Evolutionary conservation across 2,888 invertebrate genomes (phyloP), one percentile per base, ranked within the genome.

Genomic region (Lydus trimaculatus): DNA sequence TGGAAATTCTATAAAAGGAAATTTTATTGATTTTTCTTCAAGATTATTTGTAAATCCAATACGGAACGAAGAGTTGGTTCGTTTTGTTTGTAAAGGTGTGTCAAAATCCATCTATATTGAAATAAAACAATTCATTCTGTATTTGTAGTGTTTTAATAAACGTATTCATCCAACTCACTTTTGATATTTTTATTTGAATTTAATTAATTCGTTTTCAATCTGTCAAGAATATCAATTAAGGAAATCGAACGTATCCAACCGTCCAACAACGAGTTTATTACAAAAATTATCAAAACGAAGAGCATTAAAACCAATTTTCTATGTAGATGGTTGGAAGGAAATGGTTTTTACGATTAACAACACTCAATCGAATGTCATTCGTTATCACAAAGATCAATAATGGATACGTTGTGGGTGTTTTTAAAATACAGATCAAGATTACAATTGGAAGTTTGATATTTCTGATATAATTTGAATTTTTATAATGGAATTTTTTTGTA

Each of bases 221-320:
- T 25, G 52, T 25, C 52, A 52, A 13, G 52, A 52, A 52, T 52
- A 52, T 25, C 52, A 52, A 52, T 52, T 25, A 8, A 52, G 52
- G 25, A 23, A 23, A 52, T 52, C 52, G 52, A 25, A 52, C 25
- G 23, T 52, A 25, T 52, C 13, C 9, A 20, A 48, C 9, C 15
- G n/a, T 5, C n/a, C n/a, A n/a, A 33, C 33, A 33, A 8, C 3
- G 1, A 33, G 2, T 43, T 43, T 17, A 17, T 43, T 43, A 13
- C n/a, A 13, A 2, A 28, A 28, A 28, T 28, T 28, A 28, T 4
- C 4, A 28, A 28, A 28, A 3, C 2, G 4, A 4, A 3, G 28
- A 4, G 4, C 28, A 28, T 28, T 28, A 2, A 33, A 33, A 9
- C 33, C 4, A 33, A 9, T 7, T 33, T 33, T 7, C 3, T 11